Conservation (phyloP, 2,113 vertebrate species). For the Tyto alba region DNA sequence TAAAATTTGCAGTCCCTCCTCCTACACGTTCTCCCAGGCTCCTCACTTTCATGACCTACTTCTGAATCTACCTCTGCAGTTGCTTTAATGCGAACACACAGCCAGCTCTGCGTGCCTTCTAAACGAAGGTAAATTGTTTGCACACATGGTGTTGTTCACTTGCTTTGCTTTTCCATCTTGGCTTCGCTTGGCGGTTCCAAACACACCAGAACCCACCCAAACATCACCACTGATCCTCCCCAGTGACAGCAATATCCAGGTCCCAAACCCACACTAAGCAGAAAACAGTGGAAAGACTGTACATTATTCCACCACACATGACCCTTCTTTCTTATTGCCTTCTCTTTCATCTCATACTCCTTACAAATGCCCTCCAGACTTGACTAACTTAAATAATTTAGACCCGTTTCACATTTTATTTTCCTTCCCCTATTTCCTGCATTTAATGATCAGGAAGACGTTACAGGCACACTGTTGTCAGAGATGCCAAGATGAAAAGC, state of each 20-base stretch:
- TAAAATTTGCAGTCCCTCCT: not conserved
- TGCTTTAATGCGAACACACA: accelerated
- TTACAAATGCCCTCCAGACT: not conserved
- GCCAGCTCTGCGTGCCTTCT: not conserved
- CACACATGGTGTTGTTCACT: accelerated
- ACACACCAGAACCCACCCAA: not conserved
- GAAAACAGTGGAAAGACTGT: not conserved
- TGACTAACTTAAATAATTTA: not conserved
- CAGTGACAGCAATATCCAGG: not conserved
- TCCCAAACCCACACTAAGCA: not conserved
- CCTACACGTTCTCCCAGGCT: not conserved
- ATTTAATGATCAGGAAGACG: not conserved
- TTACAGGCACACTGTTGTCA: not conserved
- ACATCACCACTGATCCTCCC: not conserved
- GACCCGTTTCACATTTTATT: not conserved
- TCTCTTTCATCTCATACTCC: not conserved
- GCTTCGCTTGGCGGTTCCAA: not conserved
- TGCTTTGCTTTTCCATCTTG: not conserved
- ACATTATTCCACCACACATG: accelerated
- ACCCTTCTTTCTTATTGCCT: not conserved
- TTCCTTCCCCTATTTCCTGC: not conserved
- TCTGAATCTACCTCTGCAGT: not conserved
- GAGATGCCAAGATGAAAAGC: not conserved
- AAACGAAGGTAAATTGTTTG: accelerated
- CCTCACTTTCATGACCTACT: not conserved